Evolutionary conservation across 2,797 vertebrate genomes (phyloP).

Genomic region (Micrastur ruficollis): DNA sequence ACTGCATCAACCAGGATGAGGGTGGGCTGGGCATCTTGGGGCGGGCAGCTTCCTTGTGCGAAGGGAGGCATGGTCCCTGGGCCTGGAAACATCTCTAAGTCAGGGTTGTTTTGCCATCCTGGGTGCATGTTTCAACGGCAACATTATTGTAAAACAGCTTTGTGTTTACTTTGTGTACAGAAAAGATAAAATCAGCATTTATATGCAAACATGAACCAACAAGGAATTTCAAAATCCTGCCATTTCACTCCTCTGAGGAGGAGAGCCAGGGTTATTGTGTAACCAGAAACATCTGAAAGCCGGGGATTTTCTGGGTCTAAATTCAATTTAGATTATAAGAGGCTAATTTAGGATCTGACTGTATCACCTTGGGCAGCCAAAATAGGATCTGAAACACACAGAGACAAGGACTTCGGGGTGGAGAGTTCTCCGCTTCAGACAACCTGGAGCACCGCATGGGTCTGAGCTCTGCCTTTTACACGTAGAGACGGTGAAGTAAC

Average conservation of each 20-base stretch:
- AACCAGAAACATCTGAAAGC: constrained; percentile 62
- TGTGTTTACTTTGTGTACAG: constrained; percentile 70
- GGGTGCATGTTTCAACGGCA: constrained; percentile 58
- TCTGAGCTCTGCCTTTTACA: neutral
- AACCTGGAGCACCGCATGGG: neutral
- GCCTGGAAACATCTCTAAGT: constrained; percentile 37
- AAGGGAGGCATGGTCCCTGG: neutral
- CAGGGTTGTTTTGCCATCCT: constrained; percentile 48
- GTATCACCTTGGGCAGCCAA: constrained; percentile 45
- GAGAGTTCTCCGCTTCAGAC: neutral
- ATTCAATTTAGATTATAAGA: constrained; percentile 65
- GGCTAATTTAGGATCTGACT: constrained; percentile 48
- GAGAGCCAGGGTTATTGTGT: constrained; percentile 67
- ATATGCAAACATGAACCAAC: constrained; percentile 71
- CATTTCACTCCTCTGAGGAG: constrained; percentile 53
- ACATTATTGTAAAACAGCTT: constrained; percentile 65
- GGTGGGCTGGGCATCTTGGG: neutral
- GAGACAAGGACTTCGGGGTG: neutral
- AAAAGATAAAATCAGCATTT: constrained; percentile 71
- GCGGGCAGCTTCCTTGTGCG: neutral
- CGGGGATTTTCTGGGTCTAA: constrained; percentile 59
- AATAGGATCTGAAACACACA: neutral
- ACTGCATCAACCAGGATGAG: neutral
- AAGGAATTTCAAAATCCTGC: constrained; percentile 68
- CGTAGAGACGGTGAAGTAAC: neutral